A percentile compares a stretch with the other conserved stretches of the same genome.
Conservation (phyloP, 2,888 invertebrate genomes). For the Stenotaenia linearis region DNA sequence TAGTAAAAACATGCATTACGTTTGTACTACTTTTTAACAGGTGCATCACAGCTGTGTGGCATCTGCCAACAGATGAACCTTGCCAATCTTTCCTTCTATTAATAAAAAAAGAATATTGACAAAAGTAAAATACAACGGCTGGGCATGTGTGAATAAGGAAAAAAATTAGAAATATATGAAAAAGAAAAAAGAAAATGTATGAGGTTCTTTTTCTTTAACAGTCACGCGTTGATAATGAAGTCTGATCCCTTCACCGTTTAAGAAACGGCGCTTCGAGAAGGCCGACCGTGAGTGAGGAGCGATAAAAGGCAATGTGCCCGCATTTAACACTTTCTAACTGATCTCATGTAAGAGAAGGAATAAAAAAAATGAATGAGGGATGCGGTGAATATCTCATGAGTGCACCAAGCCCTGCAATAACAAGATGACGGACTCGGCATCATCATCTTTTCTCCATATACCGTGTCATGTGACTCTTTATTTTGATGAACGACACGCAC, state of each 20-base stretch:
- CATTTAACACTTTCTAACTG: slow-evolving; percentile 27
- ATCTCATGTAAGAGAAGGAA: neutral
- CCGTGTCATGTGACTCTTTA: neutral
- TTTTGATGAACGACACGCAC: neutral
- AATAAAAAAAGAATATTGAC: neutral
- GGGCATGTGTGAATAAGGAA: neutral
- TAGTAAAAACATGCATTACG: neutral
- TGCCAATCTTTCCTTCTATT: neutral
- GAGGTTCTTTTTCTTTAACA: neutral
- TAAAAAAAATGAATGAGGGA: neutral
- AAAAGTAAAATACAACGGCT: neutral
- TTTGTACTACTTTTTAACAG: neutral
- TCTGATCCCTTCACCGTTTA: neutral
- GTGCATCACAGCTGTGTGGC: neutral
- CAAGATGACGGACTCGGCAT: slow-evolving; percentile 11
- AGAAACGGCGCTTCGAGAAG: neutral
- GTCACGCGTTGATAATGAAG: slow-evolving; percentile 28
- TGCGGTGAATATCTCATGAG: neutral
- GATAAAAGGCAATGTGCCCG: slow-evolving; percentile 28
- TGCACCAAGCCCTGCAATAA: slow-evolving; percentile 21
- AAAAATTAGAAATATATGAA: neutral
- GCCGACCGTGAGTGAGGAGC: neutral
- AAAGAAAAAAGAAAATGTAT: neutral
- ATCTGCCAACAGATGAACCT: neutral
- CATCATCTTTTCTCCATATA: too few relatives aligned